Evolutionary conservation across 2,113 vertebrate genomes (phyloP), one percentile per base, ranked within the genome.

Genomic region (Semnornis frantzii): DNA sequence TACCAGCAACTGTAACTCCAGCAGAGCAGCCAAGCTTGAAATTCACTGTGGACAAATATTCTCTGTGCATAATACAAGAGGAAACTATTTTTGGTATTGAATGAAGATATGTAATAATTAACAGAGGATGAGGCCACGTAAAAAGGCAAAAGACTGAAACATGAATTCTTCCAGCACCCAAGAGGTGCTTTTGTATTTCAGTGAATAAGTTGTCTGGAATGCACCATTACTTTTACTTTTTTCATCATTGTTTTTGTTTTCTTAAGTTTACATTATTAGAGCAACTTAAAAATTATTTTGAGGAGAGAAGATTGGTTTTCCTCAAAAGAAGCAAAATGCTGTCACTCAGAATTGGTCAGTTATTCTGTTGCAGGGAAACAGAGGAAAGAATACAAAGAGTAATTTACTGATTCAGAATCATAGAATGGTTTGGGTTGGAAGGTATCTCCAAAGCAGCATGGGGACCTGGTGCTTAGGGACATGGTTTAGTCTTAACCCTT

Each of bases 91-190:
- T 94, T 95, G 90, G 93, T 95, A 93, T 86, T 89, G 95, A 95
- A 90, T 94, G 92, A 94, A 89, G 89, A 85, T 95, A 87, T 92
- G 85, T 97, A 96, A 97, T 95, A 91, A 94, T 95, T 96, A 96
- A 94, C 96, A 95, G 82, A 96, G 91, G 93, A 69, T 3, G 11
- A 63, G 80, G 76, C 91, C 5, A 4, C 94, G 76, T 74, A 74
- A 80, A 74, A 80, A 94, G 65, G 79, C 79, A 89, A 23, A 69
- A 79, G 73, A 58, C 94, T 90, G 82, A 85, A 86, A 65, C 58
- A 58, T 62, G 76, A 93, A 86, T 9, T 9, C 82, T 97, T 94
- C 80, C 94, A 84, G 92, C 58, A 86, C 85, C 80, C 82, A 68
- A 94, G 92, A 94, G 65, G 80, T 91, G 82, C 70, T 92, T 88